Evolutionary conservation across 2,888 invertebrate genomes (phyloP), one percentile per base, ranked within the genome.

Genomic region (Tetranychus truncatus): DNA sequence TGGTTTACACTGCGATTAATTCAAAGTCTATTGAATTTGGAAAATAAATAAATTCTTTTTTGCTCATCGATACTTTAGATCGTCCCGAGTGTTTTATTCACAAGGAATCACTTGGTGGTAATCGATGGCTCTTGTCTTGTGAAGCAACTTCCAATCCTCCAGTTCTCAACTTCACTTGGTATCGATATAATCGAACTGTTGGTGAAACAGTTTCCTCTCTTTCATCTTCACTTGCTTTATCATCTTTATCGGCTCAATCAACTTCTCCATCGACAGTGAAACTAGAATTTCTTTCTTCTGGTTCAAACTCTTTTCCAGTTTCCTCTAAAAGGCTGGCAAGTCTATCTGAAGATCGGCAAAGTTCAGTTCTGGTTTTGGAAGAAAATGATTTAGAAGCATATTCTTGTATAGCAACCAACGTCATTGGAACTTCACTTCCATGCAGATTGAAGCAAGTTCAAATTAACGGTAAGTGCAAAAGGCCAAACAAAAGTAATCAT

Each of bases 61-160:
- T 72, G 4, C 6, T n/a, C 3, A 67, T 18, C 9, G 67, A 71
- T 21, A 67, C n/a, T 21, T 24, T 44, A 93, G 93, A 87, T 84
- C 88, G 89, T 79, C 93, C 93, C 1, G 89, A 89, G 80, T 94
- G 93, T 82, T 87, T 88, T 74, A 89, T 94, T 80, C 88, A 88
- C 77, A 88, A 88, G 80, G 86, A 85, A 66, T 88, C 89, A 81
- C 85, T 87, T 74, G 87, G 90, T 77, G 77, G 77, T 71, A 91
- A 91, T 45, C 87, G 88, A 78, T 88, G 89, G 81, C 88, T 89
- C 75, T 84, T 93, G 74, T 87, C 90, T 66, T 94, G 94, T 83
- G 88, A 88, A 34, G 91, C 91, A 0, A 85, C 86, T 76, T 91
- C 91, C 21, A 92, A 92, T 84, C 93, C 94, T 0, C 84, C 85